Conservation (phyloP, 2,888 invertebrate genomes). For the Epinotia demarniana region DNA sequence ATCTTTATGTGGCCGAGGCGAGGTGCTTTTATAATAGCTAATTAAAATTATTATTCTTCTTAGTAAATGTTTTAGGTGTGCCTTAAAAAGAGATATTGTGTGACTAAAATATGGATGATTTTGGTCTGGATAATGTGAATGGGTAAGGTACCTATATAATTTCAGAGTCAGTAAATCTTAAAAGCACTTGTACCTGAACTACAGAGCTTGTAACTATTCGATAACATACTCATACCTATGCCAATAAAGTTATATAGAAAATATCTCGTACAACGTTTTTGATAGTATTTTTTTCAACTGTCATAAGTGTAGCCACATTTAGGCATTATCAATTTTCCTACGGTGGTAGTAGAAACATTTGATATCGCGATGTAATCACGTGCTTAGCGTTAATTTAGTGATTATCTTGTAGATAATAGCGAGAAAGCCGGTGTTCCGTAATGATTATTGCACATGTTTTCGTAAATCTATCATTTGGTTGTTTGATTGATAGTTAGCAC, state of each 20-base stretch:
- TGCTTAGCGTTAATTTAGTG: conserved; percentile 31
- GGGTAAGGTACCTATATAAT: conserved; percentile 8
- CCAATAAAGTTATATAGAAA: conserved; percentile 17
- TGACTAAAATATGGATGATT: conserved; percentile 18
- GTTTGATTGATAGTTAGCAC: conserved; percentile 40
- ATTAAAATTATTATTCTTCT: conserved; percentile 21
- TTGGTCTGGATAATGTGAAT: conserved; percentile 8
- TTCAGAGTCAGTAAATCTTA: conserved; percentile 16
- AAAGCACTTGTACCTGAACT: conserved; percentile 40
- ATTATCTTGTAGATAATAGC: conserved; percentile 48
- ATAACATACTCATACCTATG: conserved; percentile 13
- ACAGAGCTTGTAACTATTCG: conserved; percentile 37
- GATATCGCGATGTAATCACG: conserved; percentile 9
- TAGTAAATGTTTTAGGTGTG: conserved; percentile 41
- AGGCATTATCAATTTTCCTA: background rate
- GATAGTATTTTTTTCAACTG: background rate
- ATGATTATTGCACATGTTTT: conserved; percentile 53
- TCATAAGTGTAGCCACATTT: background rate
- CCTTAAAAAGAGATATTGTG: conserved; percentile 40
- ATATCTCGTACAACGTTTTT: conserved; percentile 15
- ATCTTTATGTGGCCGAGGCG: conserved; percentile 23
- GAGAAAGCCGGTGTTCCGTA: conserved; percentile 55
- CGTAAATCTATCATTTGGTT: conserved; percentile 46
- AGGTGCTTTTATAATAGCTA: conserved; percentile 29
- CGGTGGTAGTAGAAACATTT: conserved; percentile 4